Evolutionary conservation across 2,888 invertebrate species (phyloP).

Genomic region (Boloria selene): DNA sequence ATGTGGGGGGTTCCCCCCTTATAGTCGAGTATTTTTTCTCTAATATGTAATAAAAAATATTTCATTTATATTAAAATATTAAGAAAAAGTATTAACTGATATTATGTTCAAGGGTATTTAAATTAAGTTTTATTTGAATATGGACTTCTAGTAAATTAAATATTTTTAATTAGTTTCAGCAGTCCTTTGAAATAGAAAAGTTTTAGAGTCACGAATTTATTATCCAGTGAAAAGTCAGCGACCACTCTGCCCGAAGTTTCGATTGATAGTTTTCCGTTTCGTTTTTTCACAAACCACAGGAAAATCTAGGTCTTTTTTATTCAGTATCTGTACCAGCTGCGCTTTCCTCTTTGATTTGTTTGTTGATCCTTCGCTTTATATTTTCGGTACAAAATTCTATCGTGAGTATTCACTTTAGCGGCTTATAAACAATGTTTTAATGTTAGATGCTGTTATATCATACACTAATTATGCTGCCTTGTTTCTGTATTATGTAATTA

Average conservation of each 20-base stretch:
- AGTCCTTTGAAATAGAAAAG: conserved; percentile 10
- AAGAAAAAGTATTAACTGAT: too few relatives aligned
- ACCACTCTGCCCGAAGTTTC: conserved; percentile 45
- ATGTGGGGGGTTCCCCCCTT: too few relatives aligned
- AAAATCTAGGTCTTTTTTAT: conserved; percentile 51
- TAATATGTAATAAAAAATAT: too few relatives aligned
- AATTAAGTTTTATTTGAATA: background rate
- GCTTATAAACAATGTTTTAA: background rate
- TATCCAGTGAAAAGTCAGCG: conserved; percentile 64
- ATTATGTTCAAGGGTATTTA: too few relatives aligned
- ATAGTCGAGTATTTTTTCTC: too few relatives aligned
- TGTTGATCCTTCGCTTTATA: conserved; percentile 16
- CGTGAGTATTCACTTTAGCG: background rate
- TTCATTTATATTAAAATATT: too few relatives aligned
- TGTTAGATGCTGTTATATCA: background rate
- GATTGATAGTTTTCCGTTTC: conserved; percentile 57
- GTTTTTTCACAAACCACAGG: conserved; percentile 60
- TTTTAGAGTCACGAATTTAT: conserved; percentile 42
- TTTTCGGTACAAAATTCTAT: conserved; percentile 5
- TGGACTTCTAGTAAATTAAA: background rate
- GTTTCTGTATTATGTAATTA: too few relatives aligned
- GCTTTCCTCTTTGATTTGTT: conserved; percentile 30
- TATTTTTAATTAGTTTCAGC: background rate
- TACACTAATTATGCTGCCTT: too few relatives aligned
- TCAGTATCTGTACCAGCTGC: conserved; percentile 36